These are phyloP conservation scores for Frankliniella fusca DNA, from an alignment of 2,888 invertebrate genomes.

Conservation along the genomic window DNA sequence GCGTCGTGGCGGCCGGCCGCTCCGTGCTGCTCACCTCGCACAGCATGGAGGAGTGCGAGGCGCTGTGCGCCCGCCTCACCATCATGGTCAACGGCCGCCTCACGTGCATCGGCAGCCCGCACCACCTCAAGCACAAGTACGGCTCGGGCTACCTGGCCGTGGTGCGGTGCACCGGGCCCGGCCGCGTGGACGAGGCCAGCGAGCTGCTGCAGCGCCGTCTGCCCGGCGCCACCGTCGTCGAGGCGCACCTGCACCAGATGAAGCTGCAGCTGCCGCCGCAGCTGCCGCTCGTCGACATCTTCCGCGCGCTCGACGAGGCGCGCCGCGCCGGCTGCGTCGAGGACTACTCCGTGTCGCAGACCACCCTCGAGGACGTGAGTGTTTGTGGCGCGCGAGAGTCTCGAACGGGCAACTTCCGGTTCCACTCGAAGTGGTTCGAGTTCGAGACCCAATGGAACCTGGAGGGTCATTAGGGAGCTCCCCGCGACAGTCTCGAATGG, in stretches of 20 bases:
- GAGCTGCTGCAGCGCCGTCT: not conserved
- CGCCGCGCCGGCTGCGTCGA: not conserved
- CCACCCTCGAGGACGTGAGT: constrained; percentile 56
- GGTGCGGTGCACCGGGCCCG: not conserved
- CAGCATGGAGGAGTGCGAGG: constrained; percentile 83
- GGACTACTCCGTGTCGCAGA: constrained; percentile 55
- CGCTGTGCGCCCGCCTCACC: constrained; percentile 71
- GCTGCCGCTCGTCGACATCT: not conserved
- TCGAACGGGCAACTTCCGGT: no score
- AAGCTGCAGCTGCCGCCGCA: not conserved
- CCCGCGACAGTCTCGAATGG: no score
- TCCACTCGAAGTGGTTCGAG: no score
- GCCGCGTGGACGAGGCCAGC: not conserved
- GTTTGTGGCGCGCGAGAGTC: no score
- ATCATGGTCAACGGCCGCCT: constrained; percentile 79
- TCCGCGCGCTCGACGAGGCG: not conserved
- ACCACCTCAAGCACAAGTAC: constrained; percentile 70
- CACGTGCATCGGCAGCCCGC: constrained; percentile 68
- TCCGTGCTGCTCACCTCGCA: constrained; percentile 79
- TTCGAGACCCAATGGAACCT: no score
- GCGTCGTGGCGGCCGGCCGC: constrained; percentile 64
- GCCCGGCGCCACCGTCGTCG: not conserved
- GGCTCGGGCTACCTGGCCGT: not conserved
- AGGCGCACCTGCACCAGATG: not conserved
- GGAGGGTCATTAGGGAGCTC: no score